Conservation (phyloP, 2,113 vertebrate species). For the pig (Sus scrofa) region T2T-Sscrofa CM000817.6:165009001-165009500, state of each 20-base stretch:
- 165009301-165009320: background rate
- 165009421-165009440: no score
- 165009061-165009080: background rate
- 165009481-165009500: no score
- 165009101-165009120: background rate
- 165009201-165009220: background rate
- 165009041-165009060: background rate
- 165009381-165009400: no score
- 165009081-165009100: background rate
- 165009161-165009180: background rate
- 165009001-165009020: background rate
- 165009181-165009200: background rate
- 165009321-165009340: background rate
- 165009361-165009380: background rate
- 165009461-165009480: no score
- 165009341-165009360: background rate
- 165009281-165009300: background rate
- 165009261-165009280: background rate
- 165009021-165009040: background rate
- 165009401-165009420: no score
- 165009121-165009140: background rate
- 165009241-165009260: background rate
- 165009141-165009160: background rate
- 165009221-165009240: background rate
- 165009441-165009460: no score